Percentiles rank a stretch among this genome's conserved stretches.
phyloP scores from a whole-genome alignment of 2,113 vertebrate species.

The Rhinolophus sinicus region DNA sequence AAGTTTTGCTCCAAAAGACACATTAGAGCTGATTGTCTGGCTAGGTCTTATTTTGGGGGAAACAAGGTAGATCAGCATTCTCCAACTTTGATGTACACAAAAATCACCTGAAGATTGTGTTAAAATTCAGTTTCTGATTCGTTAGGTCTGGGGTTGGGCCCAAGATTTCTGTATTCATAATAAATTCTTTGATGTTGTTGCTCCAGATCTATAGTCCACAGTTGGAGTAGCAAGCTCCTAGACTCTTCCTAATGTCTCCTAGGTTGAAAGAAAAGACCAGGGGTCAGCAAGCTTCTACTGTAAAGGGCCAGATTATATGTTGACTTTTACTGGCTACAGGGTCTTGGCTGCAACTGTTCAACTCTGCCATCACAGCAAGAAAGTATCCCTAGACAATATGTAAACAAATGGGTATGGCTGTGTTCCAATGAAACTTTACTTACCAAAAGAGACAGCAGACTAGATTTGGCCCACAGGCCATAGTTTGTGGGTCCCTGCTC shows the following conservation, averaged over 20 bases:
- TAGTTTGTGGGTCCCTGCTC: not conserved
- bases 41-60: too few species aligned
- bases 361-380: not conserved
- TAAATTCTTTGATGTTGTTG: not conserved
- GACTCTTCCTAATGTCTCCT: not conserved
- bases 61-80: not conserved
- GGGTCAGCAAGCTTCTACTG: not conserved
- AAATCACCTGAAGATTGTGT: not conserved
- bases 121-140: not conserved
- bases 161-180: not conserved
- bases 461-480: not conserved
- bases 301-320: not conserved
- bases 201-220: not conserved
- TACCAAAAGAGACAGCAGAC: not conserved
- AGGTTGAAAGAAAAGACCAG: not conserved
- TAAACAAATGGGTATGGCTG: not conserved
- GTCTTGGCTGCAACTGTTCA: not conserved
- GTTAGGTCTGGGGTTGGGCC: not conserved
- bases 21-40: too few species aligned
- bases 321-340: not conserved
- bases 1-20: too few species aligned
- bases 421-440: slow-evolving; percentile 18
- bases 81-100: not conserved
- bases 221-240: not conserved
- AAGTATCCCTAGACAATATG: not conserved